A percentile compares a stretch with the other conserved stretches of the same genome.
Evolutionary conservation across 2,888 invertebrate genomes (phyloP).

Genomic region (Microchrysa polita): DNA sequence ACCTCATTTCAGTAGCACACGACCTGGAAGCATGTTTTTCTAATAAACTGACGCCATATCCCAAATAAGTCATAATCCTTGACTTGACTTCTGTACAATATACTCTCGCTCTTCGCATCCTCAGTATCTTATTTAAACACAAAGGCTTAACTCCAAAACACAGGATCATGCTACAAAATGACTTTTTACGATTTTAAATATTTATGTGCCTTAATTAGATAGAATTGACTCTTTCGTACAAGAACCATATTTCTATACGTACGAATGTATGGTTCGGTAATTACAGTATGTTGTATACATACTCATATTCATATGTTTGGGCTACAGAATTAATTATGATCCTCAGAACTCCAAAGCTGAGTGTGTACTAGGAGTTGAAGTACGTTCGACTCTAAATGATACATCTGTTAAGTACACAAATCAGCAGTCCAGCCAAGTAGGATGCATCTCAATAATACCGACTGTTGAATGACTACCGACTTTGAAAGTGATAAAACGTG

Average conservation of each 20-base stretch:
- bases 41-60: background rate
- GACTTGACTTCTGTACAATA: background rate
- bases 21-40: background rate
- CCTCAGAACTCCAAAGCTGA: background rate
- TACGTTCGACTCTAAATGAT: no score
- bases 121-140: no score
- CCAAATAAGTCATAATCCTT: constrained; percentile 35
- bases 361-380: background rate
- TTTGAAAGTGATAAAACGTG: constrained; percentile 38
- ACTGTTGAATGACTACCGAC: no score
- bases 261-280: constrained; percentile 32
- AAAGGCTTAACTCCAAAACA: background rate
- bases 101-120: background rate
- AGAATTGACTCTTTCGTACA: constrained; percentile 44
- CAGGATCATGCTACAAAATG: constrained; percentile 6
- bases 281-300: no score
- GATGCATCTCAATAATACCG: background rate
- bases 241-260: constrained; percentile 12
- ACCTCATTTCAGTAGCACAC: background rate
- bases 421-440: background rate
- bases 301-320: constrained; percentile 24
- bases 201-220: constrained; percentile 49
- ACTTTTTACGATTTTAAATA: constrained; percentile 50
- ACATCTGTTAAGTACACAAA: background rate
- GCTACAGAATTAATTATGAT: constrained; percentile 41